Evolutionary conservation across 2,113 vertebrate genomes (phyloP), one percentile per base, ranked within the genome.

Genomic region (Sisor rabdophorus): DNA sequence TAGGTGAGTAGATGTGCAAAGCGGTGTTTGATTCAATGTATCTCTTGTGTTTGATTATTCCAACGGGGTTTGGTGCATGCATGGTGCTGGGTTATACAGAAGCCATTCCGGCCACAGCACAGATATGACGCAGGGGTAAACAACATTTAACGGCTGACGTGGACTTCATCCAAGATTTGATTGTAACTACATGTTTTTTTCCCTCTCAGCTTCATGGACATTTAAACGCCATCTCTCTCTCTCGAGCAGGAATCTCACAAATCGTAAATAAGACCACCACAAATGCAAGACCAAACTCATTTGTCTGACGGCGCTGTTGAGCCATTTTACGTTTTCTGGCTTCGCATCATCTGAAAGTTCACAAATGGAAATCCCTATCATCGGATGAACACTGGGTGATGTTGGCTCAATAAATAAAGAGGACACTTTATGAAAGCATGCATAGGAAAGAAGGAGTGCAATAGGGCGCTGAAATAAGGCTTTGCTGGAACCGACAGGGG

Each of bases 231-330:
- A 90, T 88, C 91, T 93, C 93, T 93, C 90, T 82, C 76, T 73
- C 59, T 72, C 91, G 89, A 82, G 84, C 72, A 91, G 93, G 94
- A 91, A 95, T 95, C 92, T 91, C 94, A 92, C 91, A 88, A 88
- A 90, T 88, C 88, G 88, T 91, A 92, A 92, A 94, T 90, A 88
- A 92, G 84, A 88, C 88, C 92, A 90, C 91, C 92, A 84, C 16
- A 91, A 72, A 93, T 91, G 89, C 88, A 84, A 89, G 90, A 92
- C 92, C 82, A 89, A 90, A 89, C 88, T 91, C 91, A 77, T 88
- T 89, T 93, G 86, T 90, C 88, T 91, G 91, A 93, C 91, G 93
- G 93, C 93, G 93, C 94, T 94, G 87, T 93, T 92, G 94, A 95
- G 94, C 90, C 89, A 87, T 76, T 89, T 86, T 83, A 78, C 84